A percentile compares a stretch with the other conserved stretches of the same genome.
phyloP scores from a whole-genome alignment of 2,113 vertebrate genomes.

The Toxotes jaculatrix region DNA sequence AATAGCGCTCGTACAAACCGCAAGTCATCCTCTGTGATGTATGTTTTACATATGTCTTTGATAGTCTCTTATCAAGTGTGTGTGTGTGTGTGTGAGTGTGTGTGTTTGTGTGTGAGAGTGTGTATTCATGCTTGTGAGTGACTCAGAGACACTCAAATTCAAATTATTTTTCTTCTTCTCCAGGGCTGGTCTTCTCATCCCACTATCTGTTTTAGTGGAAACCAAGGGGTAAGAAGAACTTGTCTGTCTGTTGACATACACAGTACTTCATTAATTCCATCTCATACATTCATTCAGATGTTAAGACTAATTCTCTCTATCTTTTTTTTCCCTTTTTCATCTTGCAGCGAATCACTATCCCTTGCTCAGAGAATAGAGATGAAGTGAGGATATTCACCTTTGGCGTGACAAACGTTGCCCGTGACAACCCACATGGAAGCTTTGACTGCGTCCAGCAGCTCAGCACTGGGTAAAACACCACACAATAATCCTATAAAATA shows the following conservation, averaged over 20 bases:
- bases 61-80: background rate
- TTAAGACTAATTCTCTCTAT: background rate
- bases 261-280: background rate
- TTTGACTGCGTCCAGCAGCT: slow-evolving; percentile 93
- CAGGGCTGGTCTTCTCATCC: slow-evolving; percentile 86
- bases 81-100: background rate
- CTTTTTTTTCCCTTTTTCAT: background rate
- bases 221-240: slow-evolving; percentile 89
- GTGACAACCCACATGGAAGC: slow-evolving; percentile 91
- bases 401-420: slow-evolving; percentile 89
- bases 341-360: slow-evolving; percentile 89
- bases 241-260: background rate
- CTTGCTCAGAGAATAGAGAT: slow-evolving; percentile 80
- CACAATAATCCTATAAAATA: background rate
- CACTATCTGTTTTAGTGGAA: slow-evolving; percentile 91
- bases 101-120: background rate
- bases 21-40: slow-evolving; percentile 23
- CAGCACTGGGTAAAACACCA: slow-evolving; percentile 83
- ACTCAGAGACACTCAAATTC: background rate
- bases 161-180: background rate
- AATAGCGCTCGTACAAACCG: background rate
- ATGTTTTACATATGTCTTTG: background rate
- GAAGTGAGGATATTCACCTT: slow-evolving; percentile 88
- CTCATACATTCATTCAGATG: background rate
- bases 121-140: background rate